Evolutionary conservation across 2,113 vertebrate genomes (phyloP).

Genomic region (Ivindomyrus marchei): DNA sequence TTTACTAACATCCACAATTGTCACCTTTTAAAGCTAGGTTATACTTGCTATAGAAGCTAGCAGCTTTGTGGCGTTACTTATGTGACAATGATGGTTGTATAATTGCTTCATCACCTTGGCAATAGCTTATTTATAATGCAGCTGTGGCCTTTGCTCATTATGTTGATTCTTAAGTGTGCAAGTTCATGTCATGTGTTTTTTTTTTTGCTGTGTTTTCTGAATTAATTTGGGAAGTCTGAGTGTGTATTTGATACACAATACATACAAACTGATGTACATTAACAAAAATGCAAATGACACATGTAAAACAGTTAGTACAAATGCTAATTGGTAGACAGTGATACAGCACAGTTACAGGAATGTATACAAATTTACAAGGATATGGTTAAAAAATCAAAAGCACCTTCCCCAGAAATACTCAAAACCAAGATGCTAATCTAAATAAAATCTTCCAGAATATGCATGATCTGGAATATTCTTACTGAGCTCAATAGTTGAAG

Average conservation of each 20-base stretch:
- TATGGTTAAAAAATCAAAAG: neutral
- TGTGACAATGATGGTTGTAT: neutral
- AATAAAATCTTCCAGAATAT: neutral
- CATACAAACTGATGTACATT: neutral
- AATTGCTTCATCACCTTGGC: neutral
- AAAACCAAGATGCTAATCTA: neutral
- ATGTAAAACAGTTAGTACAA: neutral
- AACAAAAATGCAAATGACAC: neutral
- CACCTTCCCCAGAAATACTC: neutral
- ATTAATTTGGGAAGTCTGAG: neutral
- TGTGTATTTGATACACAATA: neutral
- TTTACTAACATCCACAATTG: neutral
- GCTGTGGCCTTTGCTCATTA: neutral
- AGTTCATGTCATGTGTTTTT: neutral
- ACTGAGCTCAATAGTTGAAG: neutral
- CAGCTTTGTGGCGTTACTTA: neutral
- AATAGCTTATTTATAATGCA: neutral
- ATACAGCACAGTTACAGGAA: neutral
- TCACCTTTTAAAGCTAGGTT: neutral
- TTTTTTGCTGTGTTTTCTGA: neutral
- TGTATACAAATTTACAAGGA: neutral
- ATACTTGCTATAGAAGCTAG: neutral
- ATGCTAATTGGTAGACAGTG: neutral
- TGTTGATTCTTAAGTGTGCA: neutral
- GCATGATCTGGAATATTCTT: neutral